Conservation (phyloP, 2,888 invertebrate species). For the Pseudococcus longispinus region DNA sequence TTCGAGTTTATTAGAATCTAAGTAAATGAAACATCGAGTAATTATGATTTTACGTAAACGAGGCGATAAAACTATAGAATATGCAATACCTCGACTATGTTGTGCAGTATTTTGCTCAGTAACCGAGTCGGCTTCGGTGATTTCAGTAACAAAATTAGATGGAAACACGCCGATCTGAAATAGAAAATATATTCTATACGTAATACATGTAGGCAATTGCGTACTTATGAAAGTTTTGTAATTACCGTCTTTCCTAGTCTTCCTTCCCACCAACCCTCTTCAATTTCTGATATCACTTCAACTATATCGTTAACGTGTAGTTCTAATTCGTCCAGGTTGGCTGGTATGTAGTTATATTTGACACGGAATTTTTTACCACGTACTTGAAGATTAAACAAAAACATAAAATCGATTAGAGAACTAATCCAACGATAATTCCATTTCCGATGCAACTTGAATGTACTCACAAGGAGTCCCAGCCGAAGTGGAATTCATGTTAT, state of each 20-base stretch:
- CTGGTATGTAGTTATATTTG: conserved; percentile 89
- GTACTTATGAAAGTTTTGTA: conserved; percentile 25
- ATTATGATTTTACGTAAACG: neutral
- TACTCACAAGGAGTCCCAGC: conserved; percentile 22
- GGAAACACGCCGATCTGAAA: conserved; percentile 84
- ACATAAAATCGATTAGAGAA: neutral
- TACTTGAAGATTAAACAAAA: neutral
- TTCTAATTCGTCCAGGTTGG: conserved; percentile 90
- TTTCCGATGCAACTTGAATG: conserved; percentile 5
- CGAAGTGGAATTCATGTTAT: conserved; percentile 1
- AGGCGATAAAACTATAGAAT: neutral
- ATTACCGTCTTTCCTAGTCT: conserved; percentile 74
- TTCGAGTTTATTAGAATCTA: conserved; percentile 4
- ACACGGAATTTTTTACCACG: conserved; percentile 71
- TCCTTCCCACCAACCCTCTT: conserved; percentile 95
- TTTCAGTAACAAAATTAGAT: conserved; percentile 86
- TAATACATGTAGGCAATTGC: neutral
- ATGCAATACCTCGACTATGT: neutral
- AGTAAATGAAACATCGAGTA: neutral
- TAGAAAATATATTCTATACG: neutral
- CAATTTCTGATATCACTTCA: conserved; percentile 88
- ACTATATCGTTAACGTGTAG: conserved; percentile 87
- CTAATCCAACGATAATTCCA: neutral
- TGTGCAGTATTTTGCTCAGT: conserved; percentile 37
- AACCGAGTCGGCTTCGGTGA: conserved; percentile 59